Conservation (phyloP, 2,888 invertebrate genomes). For the Spisula solida region DNA sequence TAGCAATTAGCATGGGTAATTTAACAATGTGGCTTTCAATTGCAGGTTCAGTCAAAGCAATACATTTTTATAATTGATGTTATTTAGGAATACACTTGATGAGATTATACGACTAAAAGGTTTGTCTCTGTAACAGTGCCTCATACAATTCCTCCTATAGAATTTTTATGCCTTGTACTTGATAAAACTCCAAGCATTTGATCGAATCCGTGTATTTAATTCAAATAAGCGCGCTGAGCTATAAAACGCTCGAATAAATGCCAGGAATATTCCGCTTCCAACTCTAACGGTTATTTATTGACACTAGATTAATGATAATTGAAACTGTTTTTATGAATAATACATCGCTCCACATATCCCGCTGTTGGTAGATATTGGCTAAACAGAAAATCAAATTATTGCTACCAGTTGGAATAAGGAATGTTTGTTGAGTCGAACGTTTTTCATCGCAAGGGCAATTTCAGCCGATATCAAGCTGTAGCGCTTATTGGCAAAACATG, state of each 20-base stretch:
- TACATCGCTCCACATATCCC: constrained; percentile 2
- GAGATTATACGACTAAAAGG: neutral
- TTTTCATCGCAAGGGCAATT: constrained; percentile 12
- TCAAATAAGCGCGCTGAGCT: neutral
- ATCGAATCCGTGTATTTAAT: constrained; percentile 16
- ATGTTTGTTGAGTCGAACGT: constrained; percentile 1
- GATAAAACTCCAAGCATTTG: constrained; percentile 12
- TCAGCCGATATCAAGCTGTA: constrained; percentile 5
- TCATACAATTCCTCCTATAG: neutral
- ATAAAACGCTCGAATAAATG: constrained; percentile 9
- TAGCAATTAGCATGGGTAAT: neutral
- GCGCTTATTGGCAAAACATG: neutral
- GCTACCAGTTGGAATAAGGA: neutral
- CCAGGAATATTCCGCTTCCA: constrained; percentile 14
- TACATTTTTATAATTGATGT: neutral
- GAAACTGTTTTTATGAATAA: constrained; percentile 39
- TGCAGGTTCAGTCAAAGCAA: neutral
- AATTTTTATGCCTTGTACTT: neutral
- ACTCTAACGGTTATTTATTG: constrained; percentile 37
- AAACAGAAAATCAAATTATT: constrained; percentile 36
- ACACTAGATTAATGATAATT: constrained; percentile 23
- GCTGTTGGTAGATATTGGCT: constrained; percentile 24
- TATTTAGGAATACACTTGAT: neutral
- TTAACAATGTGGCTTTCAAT: neutral
- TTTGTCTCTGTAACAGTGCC: neutral